phyloP scores from a whole-genome alignment of 2,888 invertebrate species.

The Hydriomena furcata region DNA sequence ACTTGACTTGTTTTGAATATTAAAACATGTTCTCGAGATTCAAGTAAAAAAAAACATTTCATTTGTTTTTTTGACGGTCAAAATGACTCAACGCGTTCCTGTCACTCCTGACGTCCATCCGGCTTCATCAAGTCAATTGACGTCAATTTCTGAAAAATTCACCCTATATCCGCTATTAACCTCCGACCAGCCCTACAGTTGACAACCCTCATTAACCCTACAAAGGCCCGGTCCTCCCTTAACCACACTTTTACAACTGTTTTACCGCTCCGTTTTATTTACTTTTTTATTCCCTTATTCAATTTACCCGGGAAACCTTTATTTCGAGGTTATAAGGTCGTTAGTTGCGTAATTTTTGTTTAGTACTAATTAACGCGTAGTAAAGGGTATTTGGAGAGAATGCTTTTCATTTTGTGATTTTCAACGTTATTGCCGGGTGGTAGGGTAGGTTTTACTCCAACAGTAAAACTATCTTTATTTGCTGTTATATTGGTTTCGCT shows the following conservation, averaged over 20 bases:
- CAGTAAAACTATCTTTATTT: conserved; percentile 23
- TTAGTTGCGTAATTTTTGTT: conserved; percentile 37
- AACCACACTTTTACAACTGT: conserved; percentile 44
- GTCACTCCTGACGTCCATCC: conserved; percentile 8
- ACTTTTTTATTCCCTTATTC: conserved; percentile 44
- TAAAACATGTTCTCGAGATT: neutral
- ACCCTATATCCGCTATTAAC: conserved; percentile 26
- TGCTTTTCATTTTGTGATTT: conserved; percentile 23
- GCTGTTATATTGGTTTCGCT: conserved; percentile 15
- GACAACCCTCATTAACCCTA: conserved; percentile 37
- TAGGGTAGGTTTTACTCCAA: conserved; percentile 14
- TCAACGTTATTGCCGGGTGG: conserved; percentile 23
- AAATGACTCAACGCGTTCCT: neutral
- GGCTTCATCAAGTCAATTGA: conserved; percentile 26
- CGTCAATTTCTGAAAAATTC: conserved; percentile 31
- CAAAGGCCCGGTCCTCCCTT: conserved; percentile 35
- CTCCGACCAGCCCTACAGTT: conserved; percentile 26
- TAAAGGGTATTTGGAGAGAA: conserved; percentile 26
- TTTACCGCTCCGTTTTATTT: conserved; percentile 43
- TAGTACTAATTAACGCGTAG: conserved; percentile 38
- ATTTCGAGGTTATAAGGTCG: conserved; percentile 36
- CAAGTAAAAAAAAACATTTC: neutral
- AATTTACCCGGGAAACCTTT: conserved; percentile 37
- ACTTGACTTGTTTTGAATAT: neutral
- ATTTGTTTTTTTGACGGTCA: neutral